A percentile compares a stretch with the other conserved stretches of the same genome.
Conservation (phyloP, 2,113 vertebrate genomes). For the Eulemur macaco region DNA sequence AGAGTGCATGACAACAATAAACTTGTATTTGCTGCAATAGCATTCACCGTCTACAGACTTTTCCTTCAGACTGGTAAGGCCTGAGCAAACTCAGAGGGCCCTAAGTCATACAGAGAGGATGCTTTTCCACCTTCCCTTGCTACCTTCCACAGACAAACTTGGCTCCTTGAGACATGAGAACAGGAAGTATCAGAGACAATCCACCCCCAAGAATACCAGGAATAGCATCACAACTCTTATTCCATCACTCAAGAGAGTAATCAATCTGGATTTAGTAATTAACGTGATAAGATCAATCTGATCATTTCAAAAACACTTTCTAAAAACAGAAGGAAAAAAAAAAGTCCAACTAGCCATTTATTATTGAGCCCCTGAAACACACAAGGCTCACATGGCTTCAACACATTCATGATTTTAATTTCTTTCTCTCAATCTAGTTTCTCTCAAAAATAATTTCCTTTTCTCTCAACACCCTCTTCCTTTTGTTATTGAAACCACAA, state of each 20-base stretch:
- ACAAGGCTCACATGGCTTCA: not conserved
- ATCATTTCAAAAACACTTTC: not conserved
- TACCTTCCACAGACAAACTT: not conserved
- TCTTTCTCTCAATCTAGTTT: not conserved
- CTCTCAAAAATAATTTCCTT: constrained; percentile 13
- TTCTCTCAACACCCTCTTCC: not conserved
- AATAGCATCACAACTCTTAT: not conserved
- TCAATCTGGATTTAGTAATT: not conserved
- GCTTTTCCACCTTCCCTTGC: not conserved
- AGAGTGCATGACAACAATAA: not conserved
- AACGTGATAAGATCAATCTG: not conserved
- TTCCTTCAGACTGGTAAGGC: not conserved
- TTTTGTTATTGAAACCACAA: too few relatives aligned
- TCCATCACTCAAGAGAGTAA: not conserved
- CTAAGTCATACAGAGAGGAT: not conserved
- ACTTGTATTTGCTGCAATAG: not conserved
- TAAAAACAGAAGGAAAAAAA: not conserved
- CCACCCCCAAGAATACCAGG: not conserved
- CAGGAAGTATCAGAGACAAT: not conserved
- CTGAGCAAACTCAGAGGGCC: not conserved
- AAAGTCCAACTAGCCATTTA: not conserved
- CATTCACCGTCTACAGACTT: not conserved
- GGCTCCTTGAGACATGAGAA: not conserved
- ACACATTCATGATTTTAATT: not conserved
- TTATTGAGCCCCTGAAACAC: not conserved